These are phyloP conservation scores for Lagopus muta DNA, from an alignment of 2,113 vertebrate species.

Conservation along the genomic window DNA sequence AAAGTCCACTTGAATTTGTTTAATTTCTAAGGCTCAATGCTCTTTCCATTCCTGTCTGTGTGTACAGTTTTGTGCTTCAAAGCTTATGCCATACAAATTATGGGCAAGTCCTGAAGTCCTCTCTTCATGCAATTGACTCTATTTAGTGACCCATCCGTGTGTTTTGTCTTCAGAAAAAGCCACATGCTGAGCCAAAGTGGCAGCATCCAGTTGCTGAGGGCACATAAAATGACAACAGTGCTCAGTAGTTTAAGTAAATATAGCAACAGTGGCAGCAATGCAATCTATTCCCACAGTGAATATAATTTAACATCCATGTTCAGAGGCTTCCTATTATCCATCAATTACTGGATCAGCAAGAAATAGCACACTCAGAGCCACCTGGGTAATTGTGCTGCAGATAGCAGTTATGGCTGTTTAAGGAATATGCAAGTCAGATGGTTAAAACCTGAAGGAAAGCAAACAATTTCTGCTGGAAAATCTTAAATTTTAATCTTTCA, in stretches of 20 bases:
- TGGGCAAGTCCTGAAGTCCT: not conserved
- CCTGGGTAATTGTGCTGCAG: not conserved
- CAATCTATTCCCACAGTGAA: slow-evolving; percentile 57
- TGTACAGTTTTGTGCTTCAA: not conserved
- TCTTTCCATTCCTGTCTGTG: not conserved
- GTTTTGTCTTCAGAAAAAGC: not conserved
- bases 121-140: not conserved
- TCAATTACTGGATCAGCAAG: slow-evolving; percentile 68
- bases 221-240: slow-evolving; percentile 41
- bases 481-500: not conserved
- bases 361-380: slow-evolving; percentile 10
- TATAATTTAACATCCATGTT: slow-evolving; percentile 59
- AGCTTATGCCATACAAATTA: not conserved
- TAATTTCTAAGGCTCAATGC: not conserved
- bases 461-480: not conserved
- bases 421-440: not conserved
- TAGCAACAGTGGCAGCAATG: slow-evolving; percentile 15
- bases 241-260: slow-evolving; percentile 66
- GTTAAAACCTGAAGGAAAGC: not conserved
- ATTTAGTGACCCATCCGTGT: not conserved
- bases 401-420: slow-evolving; percentile 11
- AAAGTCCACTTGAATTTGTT: not conserved
- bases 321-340: slow-evolving; percentile 44
- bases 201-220: slow-evolving; percentile 5
- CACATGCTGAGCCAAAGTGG: not conserved